Evolutionary conservation across 2,888 invertebrate genomes (phyloP), one percentile per base, ranked within the genome.

Genomic region (Pemphredon lugubris): DNA sequence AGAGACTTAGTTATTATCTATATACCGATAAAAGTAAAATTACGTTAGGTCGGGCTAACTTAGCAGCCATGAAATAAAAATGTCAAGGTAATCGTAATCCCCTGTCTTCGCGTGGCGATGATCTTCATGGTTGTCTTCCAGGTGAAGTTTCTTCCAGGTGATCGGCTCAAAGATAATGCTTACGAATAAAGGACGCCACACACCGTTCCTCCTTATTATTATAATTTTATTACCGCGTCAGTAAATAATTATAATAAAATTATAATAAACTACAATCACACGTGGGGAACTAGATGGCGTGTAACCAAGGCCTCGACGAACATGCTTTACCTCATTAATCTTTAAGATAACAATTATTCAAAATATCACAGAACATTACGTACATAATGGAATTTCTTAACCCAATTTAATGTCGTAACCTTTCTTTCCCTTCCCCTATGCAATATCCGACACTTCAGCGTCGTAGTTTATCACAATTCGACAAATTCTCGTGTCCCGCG

Each of bases 221-320:
- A 63, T 37, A 50, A 37, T 55, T 73, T 77, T 73, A 77, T 76
- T 69, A 69, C 34, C 44, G 37, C 42, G 37, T 54, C 45, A 34
- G 64, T 53, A 16, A 30, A 21, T 66, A 40, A 37, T 66, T 63
- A 67, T 68, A 71, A 71, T 59, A 61, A 77, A 69, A 55, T 48
- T 64, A 65, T 77, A 55, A 64, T 64, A 69, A 74, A 71, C 54
- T 60, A 77, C 44, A 44, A 32, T 61, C 34, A 51, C 50, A 60
- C 26, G 30, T 48, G 18, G 50, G 59, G 66, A 77, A 67, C 63
- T 44, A 64, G 23, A 45, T 64, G 42, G 54, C 14, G 14, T 77
- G 47, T 64, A 73, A 77, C 53, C 59, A 73, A 77, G 74, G 66
- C 77, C 69, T 66, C 77, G 42, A 57, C 67, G 63, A 64, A 60